Conservation (phyloP, 2,113 vertebrate species). For the Anoplopoma fimbria region DNA sequence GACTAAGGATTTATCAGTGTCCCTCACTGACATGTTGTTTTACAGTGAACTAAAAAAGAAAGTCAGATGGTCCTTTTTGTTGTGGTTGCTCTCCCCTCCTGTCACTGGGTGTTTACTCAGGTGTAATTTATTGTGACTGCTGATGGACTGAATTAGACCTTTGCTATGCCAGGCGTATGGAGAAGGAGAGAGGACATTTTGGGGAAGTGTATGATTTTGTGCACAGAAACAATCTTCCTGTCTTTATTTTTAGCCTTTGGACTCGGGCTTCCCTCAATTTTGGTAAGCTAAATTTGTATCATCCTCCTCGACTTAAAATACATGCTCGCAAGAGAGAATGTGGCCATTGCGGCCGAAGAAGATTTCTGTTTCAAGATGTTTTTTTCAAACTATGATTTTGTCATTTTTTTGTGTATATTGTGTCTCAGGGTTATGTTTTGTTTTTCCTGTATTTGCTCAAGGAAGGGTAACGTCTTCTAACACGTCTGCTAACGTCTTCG, state of each 20-base stretch:
- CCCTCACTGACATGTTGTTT: conserved; percentile 22
- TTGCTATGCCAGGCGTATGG: conserved; percentile 19
- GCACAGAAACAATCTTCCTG: conserved; percentile 67
- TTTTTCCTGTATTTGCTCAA: conserved; percentile 44
- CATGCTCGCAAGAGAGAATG: conserved; percentile 49
- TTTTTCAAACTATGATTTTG: conserved; percentile 30
- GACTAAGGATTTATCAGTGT: neutral
- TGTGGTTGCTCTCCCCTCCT: conserved; percentile 32
- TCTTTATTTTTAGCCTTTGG: conserved; percentile 75
- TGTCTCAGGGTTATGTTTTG: conserved; percentile 77
- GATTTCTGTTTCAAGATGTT: conserved; percentile 43
- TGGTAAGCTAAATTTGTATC: conserved; percentile 77
- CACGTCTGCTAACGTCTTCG: conserved; percentile 4
- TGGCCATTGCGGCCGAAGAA: conserved; percentile 62
- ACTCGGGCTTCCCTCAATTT: conserved; percentile 78
- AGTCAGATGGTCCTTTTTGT: neutral
- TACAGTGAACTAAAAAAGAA: neutral
- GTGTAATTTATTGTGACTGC: conserved; percentile 63
- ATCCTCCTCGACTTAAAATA: conserved; percentile 71
- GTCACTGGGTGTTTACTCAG: conserved; percentile 62
- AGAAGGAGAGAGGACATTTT: conserved; percentile 26
- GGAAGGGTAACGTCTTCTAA: conserved; percentile 37
- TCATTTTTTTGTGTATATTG: conserved; percentile 28
- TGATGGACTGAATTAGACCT: conserved; percentile 50
- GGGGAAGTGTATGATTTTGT: conserved; percentile 73